A percentile compares a stretch with the other conserved stretches of the same genome.
phyloP scores from a whole-genome alignment of 2,113 vertebrate genomes.

The Bos indicus region DNA sequence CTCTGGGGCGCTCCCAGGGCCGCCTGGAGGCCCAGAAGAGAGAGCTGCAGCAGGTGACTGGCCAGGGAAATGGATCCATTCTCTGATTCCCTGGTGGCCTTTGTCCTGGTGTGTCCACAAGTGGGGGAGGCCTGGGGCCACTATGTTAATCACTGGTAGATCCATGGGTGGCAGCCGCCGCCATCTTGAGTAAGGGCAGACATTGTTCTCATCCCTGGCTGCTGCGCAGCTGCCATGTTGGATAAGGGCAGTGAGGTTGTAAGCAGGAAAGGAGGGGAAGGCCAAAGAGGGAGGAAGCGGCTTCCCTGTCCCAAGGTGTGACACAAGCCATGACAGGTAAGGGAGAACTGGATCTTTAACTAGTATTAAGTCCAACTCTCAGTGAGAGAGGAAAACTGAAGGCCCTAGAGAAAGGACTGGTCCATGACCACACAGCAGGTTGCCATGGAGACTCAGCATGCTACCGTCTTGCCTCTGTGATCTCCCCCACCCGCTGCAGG shows the following conservation, averaged over 20 bases:
- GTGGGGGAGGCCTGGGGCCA: neutral
- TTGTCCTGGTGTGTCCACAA: neutral
- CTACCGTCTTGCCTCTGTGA: neutral
- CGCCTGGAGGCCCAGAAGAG: conserved; percentile 91
- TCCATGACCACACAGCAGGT: neutral
- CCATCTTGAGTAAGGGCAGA: neutral
- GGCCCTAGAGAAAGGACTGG: neutral
- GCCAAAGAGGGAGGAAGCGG: neutral
- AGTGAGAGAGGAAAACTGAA: neutral
- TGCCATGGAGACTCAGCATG: neutral
- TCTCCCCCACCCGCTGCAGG: conserved; percentile 66
- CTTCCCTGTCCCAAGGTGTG: neutral
- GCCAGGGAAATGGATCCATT: neutral
- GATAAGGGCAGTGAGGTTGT: neutral
- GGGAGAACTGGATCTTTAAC: neutral
- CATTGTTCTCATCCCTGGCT: neutral
- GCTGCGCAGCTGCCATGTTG: neutral
- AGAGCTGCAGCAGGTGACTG: conserved; percentile 90
- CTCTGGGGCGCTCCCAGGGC: conserved; percentile 87
- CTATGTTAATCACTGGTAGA: accelerated
- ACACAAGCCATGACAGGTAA: too few species aligned
- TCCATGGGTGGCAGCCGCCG: accelerated
- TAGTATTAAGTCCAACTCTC: neutral
- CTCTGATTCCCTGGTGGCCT: neutral
- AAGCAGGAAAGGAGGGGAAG: too few species aligned